Evolutionary conservation across 2,797 vertebrate genomes (phyloP).

Genomic region (Psittacula echo): DNA sequence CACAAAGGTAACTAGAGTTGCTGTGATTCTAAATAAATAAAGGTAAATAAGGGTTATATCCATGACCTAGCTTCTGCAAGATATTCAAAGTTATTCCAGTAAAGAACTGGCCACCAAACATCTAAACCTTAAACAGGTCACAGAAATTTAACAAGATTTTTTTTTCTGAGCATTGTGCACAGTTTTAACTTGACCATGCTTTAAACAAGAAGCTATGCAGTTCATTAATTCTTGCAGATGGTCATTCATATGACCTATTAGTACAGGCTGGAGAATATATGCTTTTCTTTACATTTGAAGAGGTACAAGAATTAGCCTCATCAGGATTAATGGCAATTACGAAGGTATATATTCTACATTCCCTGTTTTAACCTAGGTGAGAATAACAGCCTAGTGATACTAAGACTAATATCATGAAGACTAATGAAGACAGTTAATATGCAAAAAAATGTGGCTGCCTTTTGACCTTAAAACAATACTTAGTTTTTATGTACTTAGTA

Average conservation of each 20-base stretch:
- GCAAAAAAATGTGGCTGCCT: background rate
- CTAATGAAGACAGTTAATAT: background rate
- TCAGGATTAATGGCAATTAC: conserved; percentile 32
- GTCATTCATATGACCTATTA: conserved; percentile 3
- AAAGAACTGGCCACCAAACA: background rate
- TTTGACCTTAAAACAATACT: conserved; percentile 2
- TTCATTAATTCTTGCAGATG: conserved; percentile 45
- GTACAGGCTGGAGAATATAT: background rate
- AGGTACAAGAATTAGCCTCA: conserved; percentile 3
- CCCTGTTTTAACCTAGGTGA: background rate
- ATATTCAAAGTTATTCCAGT: background rate
- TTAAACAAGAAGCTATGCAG: background rate
- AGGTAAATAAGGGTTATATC: background rate
- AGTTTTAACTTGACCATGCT: background rate
- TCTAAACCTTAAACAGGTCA: background rate
- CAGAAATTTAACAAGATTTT: background rate
- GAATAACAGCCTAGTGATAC: background rate
- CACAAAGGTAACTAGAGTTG: background rate
- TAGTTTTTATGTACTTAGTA: background rate
- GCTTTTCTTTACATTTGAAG: background rate
- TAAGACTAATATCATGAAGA: background rate
- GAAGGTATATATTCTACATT: background rate
- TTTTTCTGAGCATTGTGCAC: background rate
- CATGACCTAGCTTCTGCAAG: background rate
- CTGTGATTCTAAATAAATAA: background rate